Base-by-base conservation (phyloP, 2,113 vertebrate species). In the Leptosomus discolor region DNA sequence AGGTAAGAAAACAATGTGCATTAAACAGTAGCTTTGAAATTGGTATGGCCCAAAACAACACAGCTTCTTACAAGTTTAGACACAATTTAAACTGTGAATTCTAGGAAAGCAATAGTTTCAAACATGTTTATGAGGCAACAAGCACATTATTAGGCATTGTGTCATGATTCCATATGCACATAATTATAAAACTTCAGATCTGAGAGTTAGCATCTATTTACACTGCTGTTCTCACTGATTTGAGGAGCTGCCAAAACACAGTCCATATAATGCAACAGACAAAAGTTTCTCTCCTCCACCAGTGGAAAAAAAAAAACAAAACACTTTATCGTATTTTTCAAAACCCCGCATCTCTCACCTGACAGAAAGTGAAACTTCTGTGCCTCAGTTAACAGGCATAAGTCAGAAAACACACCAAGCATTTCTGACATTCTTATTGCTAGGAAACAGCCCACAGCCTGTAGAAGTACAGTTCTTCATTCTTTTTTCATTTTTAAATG, bases 21-120 rank as follows among this genome's bases (percentile, higher is more conserved):
- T 65, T 39, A n/a, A 78, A 64, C 29, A 69, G 11, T 1, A 37
- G 60, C 56, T 94, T 56, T 67, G 45, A 78, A 95, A 88, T 5
- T 2, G 1, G 24, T 3, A 8, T 9, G 8, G 68, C 11, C 21
- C 79, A 71, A 88, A 92, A 63, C 68, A 87, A 41, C 4, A 43
- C 51, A 92, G 76, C 24, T 82, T 81, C 71, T 64, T 82, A 60
- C 86, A 94, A 92, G 85, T 86, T 94, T 76, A 94, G 73, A 70
- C 58, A 88, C 41, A 89, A 75, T 19, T 56, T 39, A 14, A 0
- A 46, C 8, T 0, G 1, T 4, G 18, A 91, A 41, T 30, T 94
- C 36, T 37, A 90, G 22, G 15, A 96, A 89, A 4, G 9, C 16
- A 51, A 50, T 3, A 67, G 34, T 57, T 92, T 75, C 51, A 86